Conservation (phyloP, 2,888 invertebrate species). For the Erebia ligea region DNA sequence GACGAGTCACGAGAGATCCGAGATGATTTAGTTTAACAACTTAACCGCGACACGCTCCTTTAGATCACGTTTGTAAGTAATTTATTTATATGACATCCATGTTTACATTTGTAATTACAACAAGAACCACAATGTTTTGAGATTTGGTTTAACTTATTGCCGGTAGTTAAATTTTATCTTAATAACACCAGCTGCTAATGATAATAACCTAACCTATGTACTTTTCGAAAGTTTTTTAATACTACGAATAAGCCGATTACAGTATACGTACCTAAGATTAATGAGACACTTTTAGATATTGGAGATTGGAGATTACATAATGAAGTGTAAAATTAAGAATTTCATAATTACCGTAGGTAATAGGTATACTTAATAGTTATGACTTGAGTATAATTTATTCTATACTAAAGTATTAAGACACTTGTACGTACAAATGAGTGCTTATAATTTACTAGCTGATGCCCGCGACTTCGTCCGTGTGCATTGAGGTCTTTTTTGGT, state of each 20-base stretch:
- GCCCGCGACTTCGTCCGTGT: no score
- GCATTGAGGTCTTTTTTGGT: no score
- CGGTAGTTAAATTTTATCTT: not conserved
- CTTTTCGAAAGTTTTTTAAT: not conserved
- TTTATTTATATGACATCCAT: no score
- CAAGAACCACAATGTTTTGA: no score
- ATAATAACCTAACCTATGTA: no score
- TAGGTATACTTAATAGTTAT: not conserved
- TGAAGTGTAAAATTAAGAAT: not conserved
- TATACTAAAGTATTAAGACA: no score
- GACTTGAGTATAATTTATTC: not conserved
- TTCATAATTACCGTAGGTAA: not conserved
- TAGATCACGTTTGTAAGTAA: constrained; percentile 11
- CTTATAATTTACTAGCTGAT: no score
- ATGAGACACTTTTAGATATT: not conserved
- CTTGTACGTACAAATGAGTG: no score
- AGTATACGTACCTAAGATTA: not conserved
- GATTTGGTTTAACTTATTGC: not conserved
- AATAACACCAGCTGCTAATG: no score
- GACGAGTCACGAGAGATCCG: constrained; percentile 5
- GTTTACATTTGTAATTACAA: no score
- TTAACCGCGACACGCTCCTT: constrained; percentile 19
- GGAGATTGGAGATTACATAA: not conserved
- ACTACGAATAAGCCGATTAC: constrained; percentile 2
- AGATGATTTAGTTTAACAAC: constrained; percentile 19